These are phyloP conservation scores for Limnephilus auricula DNA, from an alignment of 2,888 invertebrate genomes.

Conservation along the genomic window DNA sequence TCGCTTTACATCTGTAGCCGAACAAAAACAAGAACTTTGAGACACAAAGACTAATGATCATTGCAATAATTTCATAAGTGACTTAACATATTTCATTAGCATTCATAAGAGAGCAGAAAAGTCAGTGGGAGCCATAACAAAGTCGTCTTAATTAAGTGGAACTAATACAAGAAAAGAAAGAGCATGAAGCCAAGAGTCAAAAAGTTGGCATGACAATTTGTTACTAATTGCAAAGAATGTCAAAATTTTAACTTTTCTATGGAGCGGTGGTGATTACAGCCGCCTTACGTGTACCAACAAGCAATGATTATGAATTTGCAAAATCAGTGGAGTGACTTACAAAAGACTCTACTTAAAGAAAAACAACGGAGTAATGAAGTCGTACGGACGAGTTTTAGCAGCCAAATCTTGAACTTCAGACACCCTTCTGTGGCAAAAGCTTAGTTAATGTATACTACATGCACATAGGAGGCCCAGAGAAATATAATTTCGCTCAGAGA, in stretches of 20 bases:
- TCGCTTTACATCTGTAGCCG: background rate
- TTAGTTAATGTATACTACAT: too few relatives aligned
- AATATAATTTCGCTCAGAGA: too few relatives aligned
- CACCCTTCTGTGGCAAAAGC: too few relatives aligned
- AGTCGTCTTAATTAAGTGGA: background rate
- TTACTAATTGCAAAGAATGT: too few relatives aligned
- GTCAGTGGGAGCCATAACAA: background rate
- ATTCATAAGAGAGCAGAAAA: background rate
- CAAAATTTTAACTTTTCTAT: background rate
- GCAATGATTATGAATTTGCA: too few relatives aligned
- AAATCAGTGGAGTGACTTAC: too few relatives aligned
- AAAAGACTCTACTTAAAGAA: too few relatives aligned
- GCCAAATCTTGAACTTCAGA: too few relatives aligned
- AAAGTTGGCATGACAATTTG: background rate
- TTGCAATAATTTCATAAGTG: background rate
- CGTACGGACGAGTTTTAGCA: too few relatives aligned
- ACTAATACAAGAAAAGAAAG: background rate
- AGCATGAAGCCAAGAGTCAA: background rate
- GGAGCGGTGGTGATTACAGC: background rate
- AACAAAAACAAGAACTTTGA: background rate
- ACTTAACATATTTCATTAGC: background rate
- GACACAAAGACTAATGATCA: background rate
- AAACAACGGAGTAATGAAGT: too few relatives aligned
- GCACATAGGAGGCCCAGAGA: too few relatives aligned
- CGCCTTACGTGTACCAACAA: too few relatives aligned